These are phyloP conservation scores for Hypomecis atomaria DNA, from an alignment of 2,888 invertebrate species.

Conservation along the genomic window DNA sequence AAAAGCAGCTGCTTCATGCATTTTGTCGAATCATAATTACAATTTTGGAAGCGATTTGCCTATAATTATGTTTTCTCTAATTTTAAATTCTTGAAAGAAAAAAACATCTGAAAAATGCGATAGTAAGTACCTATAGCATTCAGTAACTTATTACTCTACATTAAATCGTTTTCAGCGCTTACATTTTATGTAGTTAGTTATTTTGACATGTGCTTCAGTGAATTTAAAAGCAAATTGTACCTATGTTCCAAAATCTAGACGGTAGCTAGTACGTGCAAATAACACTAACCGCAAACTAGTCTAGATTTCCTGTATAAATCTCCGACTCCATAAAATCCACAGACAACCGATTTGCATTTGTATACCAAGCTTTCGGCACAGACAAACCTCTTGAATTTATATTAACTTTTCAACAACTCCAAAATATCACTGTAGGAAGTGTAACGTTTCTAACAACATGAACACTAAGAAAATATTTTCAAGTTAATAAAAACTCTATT, in stretches of 20 bases:
- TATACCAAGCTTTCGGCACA: constrained; percentile 26
- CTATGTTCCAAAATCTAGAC: background rate
- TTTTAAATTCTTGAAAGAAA: no score
- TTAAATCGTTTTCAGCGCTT: no score
- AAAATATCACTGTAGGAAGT: constrained; percentile 30
- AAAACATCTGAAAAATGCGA: no score
- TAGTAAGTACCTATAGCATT: no score
- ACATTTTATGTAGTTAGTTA: no score
- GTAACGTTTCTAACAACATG: constrained; percentile 6
- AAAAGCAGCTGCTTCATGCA: no score
- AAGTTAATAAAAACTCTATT: background rate
- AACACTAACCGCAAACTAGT: constrained; percentile 29
- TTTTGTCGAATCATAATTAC: no score
- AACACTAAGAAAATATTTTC: background rate
- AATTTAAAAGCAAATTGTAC: no score
- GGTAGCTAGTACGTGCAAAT: constrained; percentile 16
- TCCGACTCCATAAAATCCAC: constrained; percentile 14
- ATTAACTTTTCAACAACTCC: constrained; percentile 27
- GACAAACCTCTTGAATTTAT: constrained; percentile 28
- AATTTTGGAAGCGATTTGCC: no score
- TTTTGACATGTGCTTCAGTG: no score
- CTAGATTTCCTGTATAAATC: constrained; percentile 40
- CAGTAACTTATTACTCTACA: no score
- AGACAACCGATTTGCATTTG: constrained; percentile 27
- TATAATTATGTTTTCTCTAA: no score